Conservation (phyloP, 2,888 invertebrate species). For the Girardia tigrina region DNA sequence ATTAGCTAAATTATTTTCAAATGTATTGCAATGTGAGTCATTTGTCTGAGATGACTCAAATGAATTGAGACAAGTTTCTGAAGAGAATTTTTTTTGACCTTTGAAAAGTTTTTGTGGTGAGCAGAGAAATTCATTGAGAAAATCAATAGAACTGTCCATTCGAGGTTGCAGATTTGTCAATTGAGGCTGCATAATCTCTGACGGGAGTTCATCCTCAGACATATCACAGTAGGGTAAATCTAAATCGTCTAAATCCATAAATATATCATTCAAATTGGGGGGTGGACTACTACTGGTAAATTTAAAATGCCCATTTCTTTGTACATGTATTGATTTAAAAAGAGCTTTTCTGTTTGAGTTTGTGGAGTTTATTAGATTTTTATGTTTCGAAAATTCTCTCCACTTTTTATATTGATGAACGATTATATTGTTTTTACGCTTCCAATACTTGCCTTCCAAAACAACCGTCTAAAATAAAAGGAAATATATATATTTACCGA, state of each 20-base stretch:
- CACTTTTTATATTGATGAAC: slow-evolving; percentile 98
- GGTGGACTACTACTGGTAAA: slow-evolving; percentile 21
- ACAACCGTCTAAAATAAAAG: slow-evolving; percentile 70
- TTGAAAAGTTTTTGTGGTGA: slow-evolving; percentile 10
- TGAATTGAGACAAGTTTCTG: neutral
- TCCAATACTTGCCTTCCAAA: slow-evolving; percentile 98
- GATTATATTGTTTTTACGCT: slow-evolving; percentile 81
- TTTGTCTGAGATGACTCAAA: neutral
- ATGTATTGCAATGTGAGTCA: neutral
- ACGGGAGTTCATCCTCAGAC: slow-evolving; percentile 44
- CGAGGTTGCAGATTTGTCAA: slow-evolving; percentile 79
- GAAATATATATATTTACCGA: no score
- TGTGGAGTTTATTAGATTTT: neutral
- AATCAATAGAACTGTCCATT: neutral
- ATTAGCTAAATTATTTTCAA: neutral
- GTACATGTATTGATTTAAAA: slow-evolving; percentile 17
- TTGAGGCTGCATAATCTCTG: slow-evolving; percentile 95
- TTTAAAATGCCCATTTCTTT: neutral
- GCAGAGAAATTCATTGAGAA: slow-evolving; percentile 10
- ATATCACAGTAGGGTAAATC: slow-evolving; percentile 32
- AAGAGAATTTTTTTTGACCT: neutral
- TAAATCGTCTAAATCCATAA: slow-evolving; percentile 33
- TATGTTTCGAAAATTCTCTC: slow-evolving; percentile 54
- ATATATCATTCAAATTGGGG: slow-evolving; percentile 26
- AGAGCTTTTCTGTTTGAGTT: slow-evolving; percentile 2